Evolutionary conservation across 2,113 vertebrate species (phyloP), one percentile per base, ranked within the genome.

Genomic region (Gambusia affinis): DNA sequence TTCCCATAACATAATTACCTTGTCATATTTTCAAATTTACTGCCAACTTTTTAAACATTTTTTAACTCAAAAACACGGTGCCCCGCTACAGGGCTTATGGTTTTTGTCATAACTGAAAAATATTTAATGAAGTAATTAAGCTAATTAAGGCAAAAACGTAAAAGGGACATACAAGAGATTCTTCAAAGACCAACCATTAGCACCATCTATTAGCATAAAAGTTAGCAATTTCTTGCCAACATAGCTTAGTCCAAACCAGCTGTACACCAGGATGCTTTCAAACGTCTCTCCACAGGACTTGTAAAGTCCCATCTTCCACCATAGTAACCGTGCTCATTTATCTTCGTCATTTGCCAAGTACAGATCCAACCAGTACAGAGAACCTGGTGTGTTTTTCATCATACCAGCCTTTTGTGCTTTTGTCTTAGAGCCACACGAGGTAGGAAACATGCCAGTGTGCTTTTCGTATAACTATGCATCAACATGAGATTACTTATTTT

Each of bases 281-380:
- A 80, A 67, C 44, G 68, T 80, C 88, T 72, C 89, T 73, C 89
- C 76, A 72, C 88, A 71, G 87, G 91, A 85, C 64, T 60, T 79
- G 76, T 67, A 85, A 84, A 91, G 82, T 86, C 82, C 81, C 72
- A 70, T 76, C 81, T 86, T 81, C 83, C 79, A 65, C 90, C 81
- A 84, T 85, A 70, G 92, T 80, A 86, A 93, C 86, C 82, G 71
- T 33, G 57, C 88, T 87, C 88, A 94, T 94, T 87, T 70, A 89
- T 94, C 94, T 94, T 91, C 91, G 90, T 94, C 89, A 90, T 8
- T 78, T 87, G 91, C 83, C 91, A 90, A 30, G 42, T 57, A 54
- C 70, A 73, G 80, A 63, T 69, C 70, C 74, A 84, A 88, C 79
- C 68, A 75, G 77, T 69, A 80, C 84, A 17, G 64, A 84, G 73